These are phyloP conservation scores for Euphydryas editha DNA, from an alignment of 2,888 invertebrate species.

Conservation along the genomic window DNA sequence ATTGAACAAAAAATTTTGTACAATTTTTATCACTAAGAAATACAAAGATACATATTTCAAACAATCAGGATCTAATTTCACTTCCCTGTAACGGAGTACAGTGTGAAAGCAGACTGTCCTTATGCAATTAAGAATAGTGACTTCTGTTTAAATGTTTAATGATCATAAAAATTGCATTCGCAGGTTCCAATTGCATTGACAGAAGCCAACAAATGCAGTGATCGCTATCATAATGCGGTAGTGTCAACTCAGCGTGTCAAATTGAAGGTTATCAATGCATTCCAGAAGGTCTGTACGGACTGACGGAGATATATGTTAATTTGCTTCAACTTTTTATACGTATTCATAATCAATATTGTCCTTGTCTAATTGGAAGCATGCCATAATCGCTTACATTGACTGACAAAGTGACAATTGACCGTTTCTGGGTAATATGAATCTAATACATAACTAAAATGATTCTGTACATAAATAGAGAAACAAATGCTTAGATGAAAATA, in stretches of 20 bases:
- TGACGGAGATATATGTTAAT: constrained; percentile 40
- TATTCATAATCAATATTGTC: constrained; percentile 18
- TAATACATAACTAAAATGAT: neutral
- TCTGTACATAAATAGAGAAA: neutral
- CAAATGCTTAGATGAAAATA: neutral
- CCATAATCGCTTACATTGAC: constrained; percentile 19
- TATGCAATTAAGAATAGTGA: constrained; percentile 48
- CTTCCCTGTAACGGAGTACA: constrained; percentile 55
- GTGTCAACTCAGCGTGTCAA: constrained; percentile 50
- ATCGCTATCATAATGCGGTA: constrained; percentile 53
- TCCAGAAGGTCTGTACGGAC: constrained; percentile 52
- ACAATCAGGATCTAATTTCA: constrained; percentile 58
- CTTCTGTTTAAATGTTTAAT: constrained; percentile 44
- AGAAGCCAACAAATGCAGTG: constrained; percentile 63
- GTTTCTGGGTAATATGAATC: constrained; percentile 1
- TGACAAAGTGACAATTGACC: constrained; percentile 11
- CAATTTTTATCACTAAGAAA: constrained; percentile 37
- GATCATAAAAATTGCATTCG: constrained; percentile 44
- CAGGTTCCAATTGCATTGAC: constrained; percentile 69
- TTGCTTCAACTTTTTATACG: constrained; percentile 36
- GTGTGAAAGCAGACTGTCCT: constrained; percentile 43
- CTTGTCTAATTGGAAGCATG: constrained; percentile 28
- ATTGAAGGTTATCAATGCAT: constrained; percentile 51
- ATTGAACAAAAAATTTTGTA: constrained; percentile 20
- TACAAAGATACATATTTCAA: constrained; percentile 54